Conservation (phyloP, 1,140 invertebrate species). For the Drosophila tropicalis region DNA sequence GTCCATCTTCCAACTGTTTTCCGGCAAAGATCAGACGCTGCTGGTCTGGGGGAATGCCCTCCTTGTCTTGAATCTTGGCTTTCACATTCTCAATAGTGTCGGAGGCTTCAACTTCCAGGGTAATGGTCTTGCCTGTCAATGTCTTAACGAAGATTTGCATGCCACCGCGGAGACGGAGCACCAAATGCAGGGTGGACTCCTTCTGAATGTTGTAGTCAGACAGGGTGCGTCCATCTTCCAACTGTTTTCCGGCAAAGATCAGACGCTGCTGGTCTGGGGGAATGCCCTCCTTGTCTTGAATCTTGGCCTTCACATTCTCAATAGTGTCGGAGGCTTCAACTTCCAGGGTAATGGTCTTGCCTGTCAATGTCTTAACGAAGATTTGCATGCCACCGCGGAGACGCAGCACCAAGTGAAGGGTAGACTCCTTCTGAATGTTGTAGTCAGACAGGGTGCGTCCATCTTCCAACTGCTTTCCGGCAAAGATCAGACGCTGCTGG, state of each 20-base stretch:
- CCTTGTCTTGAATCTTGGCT: slow-evolving; percentile 90
- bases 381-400: slow-evolving; percentile 88
- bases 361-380: slow-evolving; percentile 92
- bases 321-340: slow-evolving; percentile 92
- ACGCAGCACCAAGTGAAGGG: slow-evolving; percentile 87
- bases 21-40: slow-evolving; percentile 88
- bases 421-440: slow-evolving; percentile 87
- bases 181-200: slow-evolving; percentile 95
- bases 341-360: slow-evolving; percentile 93
- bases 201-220: slow-evolving; percentile 94
- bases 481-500: slow-evolving; percentile 85
- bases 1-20: slow-evolving; percentile 89
- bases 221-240: slow-evolving; percentile 91
- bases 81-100: slow-evolving; percentile 94
- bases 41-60: slow-evolving; percentile 90
- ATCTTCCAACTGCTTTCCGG: slow-evolving; percentile 88
- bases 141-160: slow-evolving; percentile 92
- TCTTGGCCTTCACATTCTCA: slow-evolving; percentile 93
- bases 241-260: slow-evolving; percentile 91
- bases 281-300: slow-evolving; percentile 90
- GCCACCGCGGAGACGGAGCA: slow-evolving; percentile 92
- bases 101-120: slow-evolving; percentile 90
- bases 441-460: slow-evolving; percentile 85
- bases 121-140: slow-evolving; percentile 93
- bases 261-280: slow-evolving; percentile 90